Evolutionary conservation across 2,113 vertebrate genomes (phyloP).

Genomic region (Entomyzon cyanotis): DNA sequence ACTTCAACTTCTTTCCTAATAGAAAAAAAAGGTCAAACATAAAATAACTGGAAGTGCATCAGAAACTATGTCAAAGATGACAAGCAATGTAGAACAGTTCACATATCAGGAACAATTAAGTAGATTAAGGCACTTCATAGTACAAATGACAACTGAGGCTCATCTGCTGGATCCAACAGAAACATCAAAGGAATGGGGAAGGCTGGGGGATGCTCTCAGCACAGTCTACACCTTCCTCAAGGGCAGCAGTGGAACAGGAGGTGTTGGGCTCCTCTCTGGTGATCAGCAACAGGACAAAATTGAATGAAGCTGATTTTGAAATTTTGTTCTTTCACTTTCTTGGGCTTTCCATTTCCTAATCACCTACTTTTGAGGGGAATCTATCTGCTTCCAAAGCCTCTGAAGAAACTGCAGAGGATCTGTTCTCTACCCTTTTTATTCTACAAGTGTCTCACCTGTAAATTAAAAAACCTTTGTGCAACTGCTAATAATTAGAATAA

Average conservation of each 20-base stretch:
- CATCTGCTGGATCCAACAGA: background rate
- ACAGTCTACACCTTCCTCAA: background rate
- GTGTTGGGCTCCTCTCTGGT: background rate
- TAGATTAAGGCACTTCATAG: background rate
- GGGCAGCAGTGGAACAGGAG: accelerated
- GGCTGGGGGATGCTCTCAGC: background rate
- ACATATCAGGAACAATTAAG: background rate
- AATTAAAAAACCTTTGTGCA: background rate
- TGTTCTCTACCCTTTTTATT: background rate
- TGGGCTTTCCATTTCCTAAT: background rate
- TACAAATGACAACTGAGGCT: background rate
- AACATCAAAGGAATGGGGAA: background rate
- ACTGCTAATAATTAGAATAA: background rate
- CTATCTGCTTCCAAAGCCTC: background rate
- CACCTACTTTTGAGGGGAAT: background rate
- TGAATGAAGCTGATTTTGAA: background rate
- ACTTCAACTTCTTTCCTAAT: background rate
- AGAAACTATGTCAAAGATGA: background rate
- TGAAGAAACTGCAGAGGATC: background rate
- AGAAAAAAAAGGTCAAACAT: background rate
- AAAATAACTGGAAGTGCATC: background rate
- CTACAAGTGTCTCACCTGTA: background rate
- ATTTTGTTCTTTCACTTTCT: background rate
- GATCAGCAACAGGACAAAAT: background rate
- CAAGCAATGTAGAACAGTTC: background rate